phyloP scores from a whole-genome alignment of 1,140 invertebrate species.

The Nephotettix cincticeps region DNA sequence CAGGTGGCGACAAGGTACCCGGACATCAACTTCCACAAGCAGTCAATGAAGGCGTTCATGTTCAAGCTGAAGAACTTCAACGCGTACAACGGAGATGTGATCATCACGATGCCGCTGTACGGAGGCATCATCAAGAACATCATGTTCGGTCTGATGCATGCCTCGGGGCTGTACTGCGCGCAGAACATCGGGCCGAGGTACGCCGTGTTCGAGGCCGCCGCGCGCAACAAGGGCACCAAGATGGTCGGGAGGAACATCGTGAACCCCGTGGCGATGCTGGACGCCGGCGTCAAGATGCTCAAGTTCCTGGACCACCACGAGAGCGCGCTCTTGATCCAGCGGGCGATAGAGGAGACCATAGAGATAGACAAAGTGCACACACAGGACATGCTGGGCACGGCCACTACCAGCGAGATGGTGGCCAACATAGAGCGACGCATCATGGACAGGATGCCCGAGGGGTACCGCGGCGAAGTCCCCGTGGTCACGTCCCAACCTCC shows the following conservation, averaged over 20 bases:
- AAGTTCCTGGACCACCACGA: conserved; percentile 82
- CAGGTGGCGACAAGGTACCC: not conserved
- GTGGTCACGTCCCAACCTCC: not conserved
- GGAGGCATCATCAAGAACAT: not conserved
- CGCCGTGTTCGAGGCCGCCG: conserved; percentile 92
- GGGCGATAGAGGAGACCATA: conserved; percentile 78
- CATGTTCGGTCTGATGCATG: not conserved
- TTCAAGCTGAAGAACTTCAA: not conserved
- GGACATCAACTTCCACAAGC: not conserved
- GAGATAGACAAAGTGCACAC: conserved; percentile 80
- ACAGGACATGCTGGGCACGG: conserved; percentile 34
- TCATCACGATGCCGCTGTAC: not conserved
- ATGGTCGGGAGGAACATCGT: conserved; percentile 96
- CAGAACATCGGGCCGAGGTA: no score
- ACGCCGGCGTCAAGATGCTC: conserved; percentile 89
- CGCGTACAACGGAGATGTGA: not conserved
- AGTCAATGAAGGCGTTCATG: not conserved
- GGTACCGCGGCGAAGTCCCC: not conserved
- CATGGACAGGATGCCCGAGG: not conserved
- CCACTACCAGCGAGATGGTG: not conserved
- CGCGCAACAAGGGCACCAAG: conserved; percentile 88
- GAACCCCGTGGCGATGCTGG: conserved; percentile 96
- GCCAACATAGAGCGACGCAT: not conserved
- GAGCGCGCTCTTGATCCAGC: conserved; percentile 75
- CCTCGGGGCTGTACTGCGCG: no score